Percentiles rank a stretch among this genome's conserved stretches.
These are phyloP conservation scores for Harpagoxenus sublaevis DNA, from an alignment of 2,888 invertebrate genomes.

Conservation along the genomic window DNA sequence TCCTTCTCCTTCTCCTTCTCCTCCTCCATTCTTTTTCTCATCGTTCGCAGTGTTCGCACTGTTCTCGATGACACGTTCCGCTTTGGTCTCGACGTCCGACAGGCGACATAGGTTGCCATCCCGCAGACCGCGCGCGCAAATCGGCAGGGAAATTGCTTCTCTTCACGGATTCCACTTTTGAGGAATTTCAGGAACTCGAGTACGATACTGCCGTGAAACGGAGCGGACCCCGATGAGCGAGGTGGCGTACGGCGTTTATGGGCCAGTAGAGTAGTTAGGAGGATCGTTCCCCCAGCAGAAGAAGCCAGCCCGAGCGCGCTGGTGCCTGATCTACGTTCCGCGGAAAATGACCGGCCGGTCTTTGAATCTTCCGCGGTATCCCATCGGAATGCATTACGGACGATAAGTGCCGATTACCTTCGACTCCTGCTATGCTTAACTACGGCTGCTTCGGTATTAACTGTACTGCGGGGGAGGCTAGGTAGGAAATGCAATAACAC, in stretches of 20 bases:
- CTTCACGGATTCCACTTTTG: slow-evolving; percentile 68
- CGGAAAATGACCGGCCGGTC: slow-evolving; percentile 21
- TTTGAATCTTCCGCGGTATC: slow-evolving; percentile 36
- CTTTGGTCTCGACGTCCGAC: background rate
- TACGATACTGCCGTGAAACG: slow-evolving; percentile 1
- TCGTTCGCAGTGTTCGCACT: slow-evolving; percentile 10
- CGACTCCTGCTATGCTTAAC: slow-evolving; percentile 47
- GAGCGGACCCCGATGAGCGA: slow-evolving; percentile 11
- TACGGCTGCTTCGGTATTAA: slow-evolving; percentile 34
- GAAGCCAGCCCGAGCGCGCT: background rate
- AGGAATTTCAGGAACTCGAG: slow-evolving; percentile 63
- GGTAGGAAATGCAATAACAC: slow-evolving; percentile 39
- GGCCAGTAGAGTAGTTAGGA: slow-evolving; percentile 57
- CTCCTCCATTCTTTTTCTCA: slow-evolving; percentile 1
- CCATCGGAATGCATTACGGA: slow-evolving; percentile 51
- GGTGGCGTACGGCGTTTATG: slow-evolving; percentile 59
- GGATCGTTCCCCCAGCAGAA: slow-evolving; percentile 27
- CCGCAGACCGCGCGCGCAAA: background rate
- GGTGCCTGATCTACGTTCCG: slow-evolving; percentile 30
- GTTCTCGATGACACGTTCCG: background rate
- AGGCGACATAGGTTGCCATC: background rate
- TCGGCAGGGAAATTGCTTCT: slow-evolving; percentile 56
- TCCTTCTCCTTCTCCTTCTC: background rate
- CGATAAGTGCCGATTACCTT: slow-evolving; percentile 51
- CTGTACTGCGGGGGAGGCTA: slow-evolving; percentile 13